Base-by-base conservation (phyloP, 1,140 invertebrate genomes). In the Stratiolaelaps scimitus region DNA sequence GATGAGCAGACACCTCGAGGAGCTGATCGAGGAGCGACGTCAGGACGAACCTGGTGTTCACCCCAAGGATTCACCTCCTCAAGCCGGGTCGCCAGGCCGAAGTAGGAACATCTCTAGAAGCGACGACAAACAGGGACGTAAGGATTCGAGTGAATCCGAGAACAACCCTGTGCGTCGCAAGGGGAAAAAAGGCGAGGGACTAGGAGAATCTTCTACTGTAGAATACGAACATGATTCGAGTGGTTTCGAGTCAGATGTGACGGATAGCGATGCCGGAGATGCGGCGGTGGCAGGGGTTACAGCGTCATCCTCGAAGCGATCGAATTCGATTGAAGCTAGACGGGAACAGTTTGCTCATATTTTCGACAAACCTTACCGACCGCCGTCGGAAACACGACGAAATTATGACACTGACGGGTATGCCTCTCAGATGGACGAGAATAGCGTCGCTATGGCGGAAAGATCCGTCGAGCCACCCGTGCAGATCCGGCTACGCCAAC, bases 91-190 rank as follows among this genome's bases (percentile, higher is more conserved):
- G 15, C 17, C 53, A 60, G 23, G 23, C 17, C 26, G 15, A 17
- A 26, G 23, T 34, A 60, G 34, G 53, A 60, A 60, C 13, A 26
- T 23, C 2, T 34, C 17, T 15, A 29, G 20, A 47, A 64, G 45
- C 19, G 29, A 29, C 34, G 65, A 20, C 68, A 67, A 10, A 69
- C 66, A 7, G 71, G 71, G 1, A 53, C 65, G 17, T 75, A 76
- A 65, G 65, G 69, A 47, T 56, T 65, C 66, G 23, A 72, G 69
- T 64, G 71, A 70, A 17, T 47, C 43, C 7, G 46, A 66, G 13
- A 69, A 65, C 5, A 66, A 73, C 28, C 69, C 56, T 40, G 26
- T 66, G 26, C 19, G 17, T 10, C 43, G 64, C 65, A 67, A 65
- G 6, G 44, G 44, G 17, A 44, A 65, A 19, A 15, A 44, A 20